Evolutionary conservation across 2,888 invertebrate genomes (phyloP), one percentile per base, ranked within the genome.

Genomic region (Zaprionus bogoriensis): DNA sequence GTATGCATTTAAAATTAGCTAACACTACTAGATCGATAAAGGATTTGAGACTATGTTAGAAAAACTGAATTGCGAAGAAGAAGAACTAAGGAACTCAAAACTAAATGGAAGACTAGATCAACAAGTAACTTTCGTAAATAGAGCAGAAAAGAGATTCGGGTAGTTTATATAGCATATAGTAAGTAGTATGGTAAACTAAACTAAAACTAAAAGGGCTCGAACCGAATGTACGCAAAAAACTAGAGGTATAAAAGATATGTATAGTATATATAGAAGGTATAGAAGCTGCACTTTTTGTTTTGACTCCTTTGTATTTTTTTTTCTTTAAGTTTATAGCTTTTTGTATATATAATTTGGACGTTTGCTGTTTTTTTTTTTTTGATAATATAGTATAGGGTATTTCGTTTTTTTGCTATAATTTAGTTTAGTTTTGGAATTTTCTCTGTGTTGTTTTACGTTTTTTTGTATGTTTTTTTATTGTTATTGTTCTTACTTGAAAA

Each of bases 401-500:
- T 39, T 20, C 7, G 17, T 51, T 23, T 44, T 14, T 51, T 32
- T 30, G 38, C 38, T 6, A 25, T 39, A 47, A 41, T 53, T 52
- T 36, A 23, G 28, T 36, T 9, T 41, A 25, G 23, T 19, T n/a
- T n/a, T n/a, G n/a, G n/a, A n/a, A n/a, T n/a, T 67, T 25, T 55
- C 30, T 38, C 42, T 47, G 32, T 52, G 27, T 42, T 36, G 50
- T 44, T 30, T 58, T 58, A 46, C 28, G 50, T 57, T 38, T 44
- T 14, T 42, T 60, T 52, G 42, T 25, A 23, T 44, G n/a, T 32
- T 17, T 30, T 17, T 39, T 30, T 41, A 54, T 75, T 65, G 62
- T 66, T 63, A 57, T 73, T 77, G 83, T 87, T 91, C 95, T 95
- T 95, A 98, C 97, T 97, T 98, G 97, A 92, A 98, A 98, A 77